A percentile compares a stretch with the other conserved stretches of the same genome.
Evolutionary conservation across 2,113 vertebrate genomes (phyloP).

Genomic region (Lamprotornis superbus): DNA sequence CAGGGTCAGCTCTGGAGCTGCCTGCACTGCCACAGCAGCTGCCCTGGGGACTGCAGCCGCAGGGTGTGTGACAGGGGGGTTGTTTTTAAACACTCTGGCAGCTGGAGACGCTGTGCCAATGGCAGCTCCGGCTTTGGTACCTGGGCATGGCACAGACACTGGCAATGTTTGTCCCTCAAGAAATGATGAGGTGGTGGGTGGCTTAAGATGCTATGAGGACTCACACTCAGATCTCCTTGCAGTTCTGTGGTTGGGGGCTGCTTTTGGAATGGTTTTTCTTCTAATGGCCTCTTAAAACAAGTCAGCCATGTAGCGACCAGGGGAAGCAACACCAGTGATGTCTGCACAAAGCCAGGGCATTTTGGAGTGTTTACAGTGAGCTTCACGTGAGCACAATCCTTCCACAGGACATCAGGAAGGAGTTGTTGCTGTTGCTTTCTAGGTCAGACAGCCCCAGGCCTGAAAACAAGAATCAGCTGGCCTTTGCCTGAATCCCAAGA

Average conservation of each 20-base stretch:
- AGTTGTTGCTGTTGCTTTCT: neutral
- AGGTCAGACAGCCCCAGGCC: neutral
- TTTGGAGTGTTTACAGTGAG: neutral
- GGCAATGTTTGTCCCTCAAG: neutral
- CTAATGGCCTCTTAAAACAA: neutral
- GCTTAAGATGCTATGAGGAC: neutral
- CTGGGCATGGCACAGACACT: neutral
- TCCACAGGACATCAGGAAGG: neutral
- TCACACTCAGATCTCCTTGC: neutral
- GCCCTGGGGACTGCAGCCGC: neutral
- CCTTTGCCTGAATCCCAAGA: neutral
- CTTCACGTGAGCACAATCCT: neutral
- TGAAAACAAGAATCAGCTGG: neutral
- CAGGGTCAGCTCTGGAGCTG: neutral
- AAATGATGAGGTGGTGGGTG: neutral
- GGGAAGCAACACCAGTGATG: neutral
- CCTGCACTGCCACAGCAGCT: neutral
- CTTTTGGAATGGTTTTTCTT: neutral
- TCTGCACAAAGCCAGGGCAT: neutral
- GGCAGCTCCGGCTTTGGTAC: neutral
- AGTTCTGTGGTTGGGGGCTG: neutral
- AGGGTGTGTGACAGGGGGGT: fast-evolving
- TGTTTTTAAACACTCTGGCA: fast-evolving
- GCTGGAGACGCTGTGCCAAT: neutral
- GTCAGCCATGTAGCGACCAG: too few relatives aligned